Conservation (phyloP, 2,113 vertebrate species). For the Mastomys coucha region DNA sequence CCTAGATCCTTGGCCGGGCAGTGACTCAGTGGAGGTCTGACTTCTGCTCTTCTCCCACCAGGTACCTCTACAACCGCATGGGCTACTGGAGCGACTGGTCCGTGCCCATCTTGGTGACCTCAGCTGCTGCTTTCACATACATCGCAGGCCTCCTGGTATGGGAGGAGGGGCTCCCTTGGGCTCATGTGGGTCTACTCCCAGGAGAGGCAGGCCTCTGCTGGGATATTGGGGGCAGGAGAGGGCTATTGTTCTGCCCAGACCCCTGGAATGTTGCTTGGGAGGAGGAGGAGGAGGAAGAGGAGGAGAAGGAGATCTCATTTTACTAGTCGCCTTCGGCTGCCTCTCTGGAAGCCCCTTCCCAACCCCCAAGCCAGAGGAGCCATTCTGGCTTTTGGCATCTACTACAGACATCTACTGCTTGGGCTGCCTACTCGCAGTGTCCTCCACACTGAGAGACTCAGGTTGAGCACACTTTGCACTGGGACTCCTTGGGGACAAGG, state of each 20-base stretch:
- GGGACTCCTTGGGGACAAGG: neutral
- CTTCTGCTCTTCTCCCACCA: slow-evolving; percentile 78
- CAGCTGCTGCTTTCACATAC: slow-evolving; percentile 94
- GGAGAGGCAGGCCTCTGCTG: neutral
- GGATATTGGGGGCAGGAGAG: neutral
- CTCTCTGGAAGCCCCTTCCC: neutral
- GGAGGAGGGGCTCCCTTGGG: neutral
- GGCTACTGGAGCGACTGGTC: slow-evolving; percentile 97
- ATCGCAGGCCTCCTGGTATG: slow-evolving; percentile 93
- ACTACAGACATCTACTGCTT: neutral
- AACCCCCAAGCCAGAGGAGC: neutral
- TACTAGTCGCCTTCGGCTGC: neutral
- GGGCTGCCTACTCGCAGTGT: neutral
- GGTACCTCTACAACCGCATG: slow-evolving; percentile 95
- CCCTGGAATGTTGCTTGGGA: neutral
- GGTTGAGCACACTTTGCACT: neutral
- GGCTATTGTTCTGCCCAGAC: neutral
- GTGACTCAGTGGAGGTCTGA: neutral
- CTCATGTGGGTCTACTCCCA: neutral
- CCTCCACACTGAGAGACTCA: neutral
- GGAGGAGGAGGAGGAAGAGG: neutral
- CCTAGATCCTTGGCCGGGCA: neutral
- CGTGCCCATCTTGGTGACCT: slow-evolving; percentile 92
- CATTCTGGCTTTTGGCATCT: neutral
- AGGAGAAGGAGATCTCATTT: neutral